Conservation (phyloP, 2,888 invertebrate species). For the Lamellibrachia columna region DNA sequence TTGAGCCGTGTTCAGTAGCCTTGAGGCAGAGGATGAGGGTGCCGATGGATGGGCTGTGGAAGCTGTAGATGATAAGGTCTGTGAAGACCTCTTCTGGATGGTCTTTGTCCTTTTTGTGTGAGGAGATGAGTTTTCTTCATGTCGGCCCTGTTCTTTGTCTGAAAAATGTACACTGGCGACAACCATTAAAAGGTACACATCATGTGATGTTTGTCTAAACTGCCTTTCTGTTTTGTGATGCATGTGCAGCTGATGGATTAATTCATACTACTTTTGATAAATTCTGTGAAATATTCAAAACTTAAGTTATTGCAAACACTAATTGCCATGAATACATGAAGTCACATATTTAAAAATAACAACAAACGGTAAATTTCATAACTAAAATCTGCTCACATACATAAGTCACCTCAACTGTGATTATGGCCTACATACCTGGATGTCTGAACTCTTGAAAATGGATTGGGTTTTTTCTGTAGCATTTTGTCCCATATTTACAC, state of each 20-base stretch:
- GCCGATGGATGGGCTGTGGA: not conserved
- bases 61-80: not conserved
- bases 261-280: not conserved
- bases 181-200: no score
- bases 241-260: not conserved
- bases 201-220: not conserved
- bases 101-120: not conserved
- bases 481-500: constrained; percentile 39
- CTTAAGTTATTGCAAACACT: not conserved
- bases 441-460: constrained; percentile 36
- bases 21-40: not conserved
- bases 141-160: not conserved
- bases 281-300: not conserved
- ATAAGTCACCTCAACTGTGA: not conserved
- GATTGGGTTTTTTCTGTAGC: constrained; percentile 38
- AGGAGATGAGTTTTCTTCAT: not conserved
- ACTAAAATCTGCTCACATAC: not conserved
- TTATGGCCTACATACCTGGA: not conserved
- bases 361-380: not conserved
- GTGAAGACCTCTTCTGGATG: not conserved
- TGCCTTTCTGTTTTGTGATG: not conserved
- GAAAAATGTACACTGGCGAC: not conserved
- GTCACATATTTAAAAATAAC: not conserved
- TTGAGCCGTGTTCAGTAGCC: not conserved
- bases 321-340: not conserved